phyloP scores from a whole-genome alignment of 2,113 vertebrate genomes.

The Myiagra hebetior region DNA sequence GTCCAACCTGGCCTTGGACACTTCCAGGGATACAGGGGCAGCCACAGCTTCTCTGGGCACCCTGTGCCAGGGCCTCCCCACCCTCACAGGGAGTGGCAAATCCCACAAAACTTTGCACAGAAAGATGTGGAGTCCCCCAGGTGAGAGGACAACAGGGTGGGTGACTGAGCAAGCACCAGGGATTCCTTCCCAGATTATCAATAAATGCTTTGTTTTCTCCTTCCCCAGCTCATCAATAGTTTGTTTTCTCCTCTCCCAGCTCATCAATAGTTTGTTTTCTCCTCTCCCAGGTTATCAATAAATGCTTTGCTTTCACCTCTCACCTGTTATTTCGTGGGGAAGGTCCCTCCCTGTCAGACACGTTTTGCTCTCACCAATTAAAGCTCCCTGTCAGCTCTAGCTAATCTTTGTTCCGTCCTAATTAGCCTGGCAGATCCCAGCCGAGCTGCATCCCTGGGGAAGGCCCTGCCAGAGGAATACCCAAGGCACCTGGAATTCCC shows the following conservation, averaged over 20 bases:
- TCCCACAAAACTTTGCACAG: not conserved
- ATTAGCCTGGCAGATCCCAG: not conserved
- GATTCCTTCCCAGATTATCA: not conserved
- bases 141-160: not conserved
- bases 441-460: not conserved
- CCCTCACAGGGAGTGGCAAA: not conserved
- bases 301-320: not conserved
- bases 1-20: rapidly evolving
- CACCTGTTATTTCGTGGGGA: not conserved
- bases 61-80: not conserved
- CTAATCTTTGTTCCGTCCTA: not conserved
- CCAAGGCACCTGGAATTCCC: not conserved
- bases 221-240: not conserved
- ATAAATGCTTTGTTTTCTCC: not conserved
- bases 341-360: not conserved
- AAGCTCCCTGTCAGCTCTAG: not conserved
- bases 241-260: not conserved
- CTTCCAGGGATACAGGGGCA: not conserved
- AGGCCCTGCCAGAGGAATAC: not conserved
- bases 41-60: not conserved
- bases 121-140: not conserved
- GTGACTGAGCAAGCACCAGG: rapidly evolving
- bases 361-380: not conserved
- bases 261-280: not conserved
- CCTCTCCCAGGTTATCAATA: not conserved